Evolutionary conservation across 92 coral and sea anemone genomes (phyloP), one percentile per base, ranked within the genome.

Genomic region (Pocillopora meandrina): DNA sequence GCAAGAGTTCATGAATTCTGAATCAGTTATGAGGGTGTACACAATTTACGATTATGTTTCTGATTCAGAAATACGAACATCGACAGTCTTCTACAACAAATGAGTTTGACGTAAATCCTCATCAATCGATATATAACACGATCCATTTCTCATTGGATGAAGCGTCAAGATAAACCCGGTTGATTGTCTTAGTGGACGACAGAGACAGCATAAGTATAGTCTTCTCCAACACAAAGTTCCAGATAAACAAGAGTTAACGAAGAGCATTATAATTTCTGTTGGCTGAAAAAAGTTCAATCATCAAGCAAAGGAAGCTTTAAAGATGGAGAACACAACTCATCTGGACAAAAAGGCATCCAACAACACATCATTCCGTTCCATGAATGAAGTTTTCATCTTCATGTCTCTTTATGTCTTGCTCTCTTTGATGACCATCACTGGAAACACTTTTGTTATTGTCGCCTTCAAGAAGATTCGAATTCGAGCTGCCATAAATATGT

Each of bases 371-470:
- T 33, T 69, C 33, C 90, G 96, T 17, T 86, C 97, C 10, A 82
- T 71, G 72, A 78, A 62, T 33, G 92, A 89, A 49, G 92, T 88
- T 2, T 76, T 87, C 16, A 77, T 88, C 26, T 89, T 89, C 55
- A 84, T 93, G 60, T 58, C 79, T 3, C 58, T 93, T 7, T 93
- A 91, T 71, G 72, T 88, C 66, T 17, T 86, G 26, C 89, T 93
- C 2, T 89, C 92, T 21, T 56, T 89, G 19, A 23, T 84, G 31
- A 79, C 86, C 1, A 84, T 93, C 70, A 49, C 87, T 9, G 97
- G 97, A 17, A 93, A 93, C 79, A 61, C 81, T 73, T 74, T 93
- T 15, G 95, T 93, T n/a, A 57, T 93, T 62, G 88, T 78, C 36
- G 93, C 87, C 16, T 91, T 84, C 36, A 84, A 56, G 3, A 91